These are phyloP conservation scores for Oceanodroma leucorhoa DNA, from an alignment of 2,797 vertebrate genomes.

Conservation along the genomic window DNA sequence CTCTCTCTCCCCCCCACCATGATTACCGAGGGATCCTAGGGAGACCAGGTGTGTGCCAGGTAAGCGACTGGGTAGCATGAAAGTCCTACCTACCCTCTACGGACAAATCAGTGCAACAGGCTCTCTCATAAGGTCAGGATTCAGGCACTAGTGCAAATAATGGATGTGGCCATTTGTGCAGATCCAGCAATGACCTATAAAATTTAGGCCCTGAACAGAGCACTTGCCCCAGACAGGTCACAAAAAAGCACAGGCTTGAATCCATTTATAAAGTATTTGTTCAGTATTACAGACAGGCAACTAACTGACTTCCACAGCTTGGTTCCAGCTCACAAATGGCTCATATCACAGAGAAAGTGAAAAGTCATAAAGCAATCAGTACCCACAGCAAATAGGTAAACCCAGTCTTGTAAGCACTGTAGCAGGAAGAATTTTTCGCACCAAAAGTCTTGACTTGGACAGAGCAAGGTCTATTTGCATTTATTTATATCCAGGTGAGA, in stretches of 20 bases:
- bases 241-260: not conserved
- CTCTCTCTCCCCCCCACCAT: accelerated
- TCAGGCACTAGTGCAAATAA: not conserved
- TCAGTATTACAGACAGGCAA: not conserved
- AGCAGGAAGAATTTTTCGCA: not conserved
- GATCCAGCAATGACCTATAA: not conserved
- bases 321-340: not conserved
- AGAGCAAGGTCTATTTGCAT: not conserved
- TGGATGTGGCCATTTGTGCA: not conserved
- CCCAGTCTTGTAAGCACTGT: not conserved
- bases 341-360: not conserved
- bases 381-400: not conserved
- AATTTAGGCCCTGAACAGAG: not conserved
- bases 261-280: not conserved
- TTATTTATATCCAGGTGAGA: not conserved
- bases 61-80: not conserved
- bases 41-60: not conserved
- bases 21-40: not conserved
- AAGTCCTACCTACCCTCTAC: not conserved
- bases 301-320: not conserved
- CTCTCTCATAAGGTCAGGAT: not conserved
- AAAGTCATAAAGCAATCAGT: not conserved
- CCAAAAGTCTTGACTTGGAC: not conserved
- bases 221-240: not conserved
- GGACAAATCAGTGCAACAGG: not conserved